A percentile compares a stretch with the other conserved stretches of the same genome.
Conservation (phyloP, 1,140 invertebrate species). For the Apis florea region DNA sequence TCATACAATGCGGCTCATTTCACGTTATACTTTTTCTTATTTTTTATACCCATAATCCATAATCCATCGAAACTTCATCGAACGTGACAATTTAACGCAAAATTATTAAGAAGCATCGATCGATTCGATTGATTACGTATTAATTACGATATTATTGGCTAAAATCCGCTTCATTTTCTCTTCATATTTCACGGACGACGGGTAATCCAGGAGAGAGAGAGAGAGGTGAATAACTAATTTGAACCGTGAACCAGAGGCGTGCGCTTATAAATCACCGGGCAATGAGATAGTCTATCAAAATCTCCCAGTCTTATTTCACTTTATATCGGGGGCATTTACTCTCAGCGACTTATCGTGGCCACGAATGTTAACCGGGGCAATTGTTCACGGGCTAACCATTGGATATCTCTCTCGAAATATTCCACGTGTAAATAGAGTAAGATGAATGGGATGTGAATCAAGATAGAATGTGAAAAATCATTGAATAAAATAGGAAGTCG, state of each 20-base stretch:
- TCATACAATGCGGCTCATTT: too few relatives aligned
- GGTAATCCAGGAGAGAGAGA: neutral
- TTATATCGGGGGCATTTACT: slow-evolving; percentile 23
- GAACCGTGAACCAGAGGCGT: neutral
- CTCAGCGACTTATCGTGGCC: slow-evolving; percentile 32
- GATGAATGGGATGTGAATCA: too few relatives aligned
- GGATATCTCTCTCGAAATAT: slow-evolving; percentile 25
- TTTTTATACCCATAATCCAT: too few relatives aligned
- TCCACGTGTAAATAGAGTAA: slow-evolving; percentile 13
- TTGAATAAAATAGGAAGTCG: too few relatives aligned
- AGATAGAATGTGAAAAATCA: too few relatives aligned
- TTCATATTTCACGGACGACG: slow-evolving; percentile 8
- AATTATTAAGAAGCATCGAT: neutral
- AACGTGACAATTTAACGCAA: too few relatives aligned
- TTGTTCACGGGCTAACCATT: slow-evolving; percentile 32
- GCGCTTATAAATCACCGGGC: slow-evolving; percentile 24
- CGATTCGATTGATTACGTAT: neutral
- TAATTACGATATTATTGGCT: too few relatives aligned
- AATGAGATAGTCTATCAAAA: slow-evolving; percentile 36
- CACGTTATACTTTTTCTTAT: too few relatives aligned
- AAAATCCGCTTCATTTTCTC: slow-evolving; percentile 19
- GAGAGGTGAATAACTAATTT: slow-evolving; percentile 30
- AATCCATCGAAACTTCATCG: too few relatives aligned
- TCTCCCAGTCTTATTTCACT: slow-evolving; percentile 37
- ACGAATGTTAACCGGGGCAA: slow-evolving; percentile 23